Evolutionary conservation across 2,888 invertebrate genomes (phyloP).

Genomic region (Apamea crenata): DNA sequence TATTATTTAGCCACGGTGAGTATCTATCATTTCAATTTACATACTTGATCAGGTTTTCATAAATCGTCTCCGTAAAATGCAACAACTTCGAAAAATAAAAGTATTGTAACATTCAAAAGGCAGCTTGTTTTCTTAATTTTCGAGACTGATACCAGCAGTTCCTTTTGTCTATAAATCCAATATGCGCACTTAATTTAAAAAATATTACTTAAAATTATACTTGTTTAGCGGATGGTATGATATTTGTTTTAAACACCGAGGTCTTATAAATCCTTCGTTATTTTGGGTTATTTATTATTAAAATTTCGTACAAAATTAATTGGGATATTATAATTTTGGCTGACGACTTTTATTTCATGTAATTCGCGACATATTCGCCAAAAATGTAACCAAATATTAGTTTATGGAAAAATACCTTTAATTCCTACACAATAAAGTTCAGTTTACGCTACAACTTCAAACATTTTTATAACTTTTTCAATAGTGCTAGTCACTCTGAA

Average conservation of each 20-base stretch:
- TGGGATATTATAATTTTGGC: no score
- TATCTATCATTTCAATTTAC: neutral
- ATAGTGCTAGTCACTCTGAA: no score
- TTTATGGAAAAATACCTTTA: no score
- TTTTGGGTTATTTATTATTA: neutral
- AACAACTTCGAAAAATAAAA: conserved; percentile 8
- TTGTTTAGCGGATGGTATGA: conserved; percentile 50
- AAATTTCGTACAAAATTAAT: neutral
- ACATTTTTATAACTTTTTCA: no score
- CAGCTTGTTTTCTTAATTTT: conserved; percentile 63
- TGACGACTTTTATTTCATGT: neutral
- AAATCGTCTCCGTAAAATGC: conserved; percentile 19
- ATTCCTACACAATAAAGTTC: no score
- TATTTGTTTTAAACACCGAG: conserved; percentile 46
- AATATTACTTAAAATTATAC: conserved; percentile 44
- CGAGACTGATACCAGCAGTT: conserved; percentile 64
- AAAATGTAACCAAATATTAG: no score
- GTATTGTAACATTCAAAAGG: conserved; percentile 29
- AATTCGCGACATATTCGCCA: no score
- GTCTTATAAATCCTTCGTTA: neutral
- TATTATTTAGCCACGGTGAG: neutral
- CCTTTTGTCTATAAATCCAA: conserved; percentile 60
- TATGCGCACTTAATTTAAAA: conserved; percentile 59
- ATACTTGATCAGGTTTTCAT: neutral
- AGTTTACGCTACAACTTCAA: no score